Base-by-base conservation (phyloP, 2,113 vertebrate species). In the Brienomyrus longianalis region DNA sequence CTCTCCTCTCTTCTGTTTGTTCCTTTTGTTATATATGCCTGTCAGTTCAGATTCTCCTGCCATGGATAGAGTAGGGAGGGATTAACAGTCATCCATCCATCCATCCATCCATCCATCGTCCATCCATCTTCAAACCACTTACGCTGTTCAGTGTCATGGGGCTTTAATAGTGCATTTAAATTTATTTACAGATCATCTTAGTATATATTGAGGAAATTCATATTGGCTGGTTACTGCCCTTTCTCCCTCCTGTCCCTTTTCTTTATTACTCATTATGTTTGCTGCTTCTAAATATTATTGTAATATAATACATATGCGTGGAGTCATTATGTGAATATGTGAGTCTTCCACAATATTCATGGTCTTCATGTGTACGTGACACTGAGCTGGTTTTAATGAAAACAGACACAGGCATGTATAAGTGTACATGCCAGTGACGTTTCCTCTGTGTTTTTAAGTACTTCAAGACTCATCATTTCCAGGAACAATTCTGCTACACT, bases 1-100 rank as follows among this genome's bases (percentile, higher is more conserved):
- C 93, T 92, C 94, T 93, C 91, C 91, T 90, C 92, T 90, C 91
- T 92, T 92, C 91, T n/a, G 5, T 45, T 83, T 88, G 59, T 88
- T 83, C 3, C 51, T n/a, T 83, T 45, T 66, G 90, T 94, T 74
- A 85, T 93, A 91, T 35, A 54, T 92, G 90, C 85, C 51, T 62
- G 51, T 92, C 35, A 89, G 50, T 56, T 89, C 31, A 21, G 51
- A 89, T 89, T 83, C 31, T 45, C 50, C 27, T 31, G 51, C 23
- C 23, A 66, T 66, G 27, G 62, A 19, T 48, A 6, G 31, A 39
- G 5, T 19, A 39, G 31, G 19, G 74, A 80, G 74, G 74, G 15
- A 6, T 19, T 80, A 27, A 66, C n/a, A 27, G n/a, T 70, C 62
- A 31, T 70, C 62, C n/a, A 70, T 70, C 62, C 62, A 66, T 66